Conservation (phyloP, 1,140 invertebrate genomes). For the Gonioctena quinquepunctata region DNA sequence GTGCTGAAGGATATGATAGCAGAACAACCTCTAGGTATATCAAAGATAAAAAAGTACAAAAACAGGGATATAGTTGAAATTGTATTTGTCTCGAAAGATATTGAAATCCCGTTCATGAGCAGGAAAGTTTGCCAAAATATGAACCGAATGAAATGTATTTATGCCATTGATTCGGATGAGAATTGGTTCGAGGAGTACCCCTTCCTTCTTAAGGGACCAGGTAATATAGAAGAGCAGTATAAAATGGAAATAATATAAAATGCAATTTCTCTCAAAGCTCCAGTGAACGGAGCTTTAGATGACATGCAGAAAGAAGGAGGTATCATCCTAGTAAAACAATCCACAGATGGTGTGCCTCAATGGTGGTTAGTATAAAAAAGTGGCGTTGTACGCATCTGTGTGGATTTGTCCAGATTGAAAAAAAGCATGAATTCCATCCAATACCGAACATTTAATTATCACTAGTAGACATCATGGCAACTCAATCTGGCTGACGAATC, state of each 20-base stretch:
- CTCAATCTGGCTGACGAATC: conserved; percentile 51
- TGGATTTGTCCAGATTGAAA: conserved; percentile 57
- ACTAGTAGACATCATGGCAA: conserved; percentile 38
- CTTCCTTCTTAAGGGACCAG: conserved; percentile 21
- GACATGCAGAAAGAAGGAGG: conserved; percentile 24
- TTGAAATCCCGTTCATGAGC: too few relatives aligned
- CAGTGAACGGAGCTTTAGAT: neutral
- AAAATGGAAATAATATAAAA: conserved; percentile 15
- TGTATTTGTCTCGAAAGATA: too few relatives aligned
- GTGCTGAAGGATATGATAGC: neutral
- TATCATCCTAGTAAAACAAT: conserved; percentile 44
- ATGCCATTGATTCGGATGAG: neutral
- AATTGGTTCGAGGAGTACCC: neutral
- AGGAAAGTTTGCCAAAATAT: too few relatives aligned
- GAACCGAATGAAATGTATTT: neutral
- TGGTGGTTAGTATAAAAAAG: conserved; percentile 52
- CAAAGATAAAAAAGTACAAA: too few relatives aligned
- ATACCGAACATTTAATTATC: conserved; percentile 50
- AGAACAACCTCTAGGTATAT: too few relatives aligned
- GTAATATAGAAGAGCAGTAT: conserved; percentile 14
- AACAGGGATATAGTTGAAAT: too few relatives aligned
- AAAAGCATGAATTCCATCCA: conserved; percentile 47
- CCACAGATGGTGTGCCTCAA: conserved; percentile 55
- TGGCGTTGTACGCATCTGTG: conserved; percentile 46
- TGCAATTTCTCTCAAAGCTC: conserved; percentile 23